phyloP scores from a whole-genome alignment of 2,888 invertebrate species.

The Papilio demoleus region DNA sequence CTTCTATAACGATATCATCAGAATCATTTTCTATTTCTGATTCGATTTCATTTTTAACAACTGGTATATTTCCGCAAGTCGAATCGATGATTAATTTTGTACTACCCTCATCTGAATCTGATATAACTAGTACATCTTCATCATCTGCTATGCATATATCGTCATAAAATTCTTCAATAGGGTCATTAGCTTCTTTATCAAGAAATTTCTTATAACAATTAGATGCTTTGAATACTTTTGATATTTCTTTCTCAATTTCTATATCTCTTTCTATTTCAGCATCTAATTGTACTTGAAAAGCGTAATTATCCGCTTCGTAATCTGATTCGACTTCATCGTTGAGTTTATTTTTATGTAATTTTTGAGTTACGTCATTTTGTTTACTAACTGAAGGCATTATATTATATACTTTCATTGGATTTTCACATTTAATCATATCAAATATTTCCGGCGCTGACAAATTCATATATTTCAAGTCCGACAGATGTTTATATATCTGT shows the following conservation, averaged over 20 bases:
- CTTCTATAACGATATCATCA: background rate
- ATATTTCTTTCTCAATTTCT: conserved; percentile 27
- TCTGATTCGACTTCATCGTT: background rate
- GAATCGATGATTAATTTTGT: background rate
- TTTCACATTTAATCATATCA: background rate
- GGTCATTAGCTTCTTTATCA: conserved; percentile 21
- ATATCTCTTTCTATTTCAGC: conserved; percentile 27
- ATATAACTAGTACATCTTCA: conserved; percentile 1
- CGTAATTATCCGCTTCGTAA: background rate
- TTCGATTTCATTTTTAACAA: background rate
- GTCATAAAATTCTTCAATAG: background rate
- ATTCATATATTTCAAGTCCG: background rate
- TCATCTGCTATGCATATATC: background rate
- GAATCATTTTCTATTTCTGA: background rate
- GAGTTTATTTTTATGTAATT: background rate
- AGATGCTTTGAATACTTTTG: conserved; percentile 20
- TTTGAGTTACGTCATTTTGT: background rate
- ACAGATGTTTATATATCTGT: background rate
- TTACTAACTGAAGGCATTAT: too few relatives aligned
- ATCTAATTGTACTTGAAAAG: conserved; percentile 24
- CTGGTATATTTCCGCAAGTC: background rate
- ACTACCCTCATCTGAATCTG: background rate
- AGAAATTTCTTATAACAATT: conserved; percentile 21
- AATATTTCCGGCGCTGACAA: background rate
- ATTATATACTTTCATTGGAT: too few relatives aligned